Conservation (phyloP, 1,140 invertebrate genomes). For the Euura lappo region DNA sequence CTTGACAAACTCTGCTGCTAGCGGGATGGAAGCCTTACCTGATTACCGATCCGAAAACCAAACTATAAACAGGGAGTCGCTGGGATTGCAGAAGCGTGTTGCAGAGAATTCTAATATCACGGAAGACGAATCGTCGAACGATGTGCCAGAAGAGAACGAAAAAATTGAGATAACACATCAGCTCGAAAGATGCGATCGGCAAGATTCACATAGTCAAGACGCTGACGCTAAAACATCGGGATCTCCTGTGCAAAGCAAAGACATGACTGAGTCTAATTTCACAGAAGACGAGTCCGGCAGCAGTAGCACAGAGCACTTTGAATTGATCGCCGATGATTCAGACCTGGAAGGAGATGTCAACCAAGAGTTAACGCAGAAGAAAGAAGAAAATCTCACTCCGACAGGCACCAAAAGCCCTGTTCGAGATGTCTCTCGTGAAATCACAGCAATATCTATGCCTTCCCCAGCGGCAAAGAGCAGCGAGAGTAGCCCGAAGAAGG, state of each 20-base stretch:
- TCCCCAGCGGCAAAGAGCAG: too few relatives aligned
- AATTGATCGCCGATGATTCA: conserved; percentile 1
- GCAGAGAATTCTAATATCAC: conserved; percentile 11
- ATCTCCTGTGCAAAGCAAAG: conserved; percentile 15
- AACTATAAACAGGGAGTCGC: too few relatives aligned
- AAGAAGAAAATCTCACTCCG: not conserved
- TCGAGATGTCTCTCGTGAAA: too few relatives aligned
- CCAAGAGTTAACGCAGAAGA: not conserved
- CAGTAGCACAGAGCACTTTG: conserved; percentile 14
- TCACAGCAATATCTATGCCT: too few relatives aligned
- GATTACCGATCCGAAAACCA: not conserved
- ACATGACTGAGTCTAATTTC: conserved; percentile 30
- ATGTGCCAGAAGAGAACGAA: not conserved
- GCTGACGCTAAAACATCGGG: not conserved
- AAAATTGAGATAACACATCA: not conserved
- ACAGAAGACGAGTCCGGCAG: conserved; percentile 51
- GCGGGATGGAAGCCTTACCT: not conserved
- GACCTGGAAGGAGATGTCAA: not conserved
- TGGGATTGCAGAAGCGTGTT: not conserved
- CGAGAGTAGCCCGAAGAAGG: too few relatives aligned
- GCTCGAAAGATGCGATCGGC: not conserved
- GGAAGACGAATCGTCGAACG: not conserved
- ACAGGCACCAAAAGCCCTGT: too few relatives aligned
- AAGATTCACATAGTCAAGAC: not conserved
- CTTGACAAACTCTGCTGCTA: conserved; percentile 28